Conservation (phyloP, 2,888 invertebrate genomes). For the Harpalus rufipes region DNA sequence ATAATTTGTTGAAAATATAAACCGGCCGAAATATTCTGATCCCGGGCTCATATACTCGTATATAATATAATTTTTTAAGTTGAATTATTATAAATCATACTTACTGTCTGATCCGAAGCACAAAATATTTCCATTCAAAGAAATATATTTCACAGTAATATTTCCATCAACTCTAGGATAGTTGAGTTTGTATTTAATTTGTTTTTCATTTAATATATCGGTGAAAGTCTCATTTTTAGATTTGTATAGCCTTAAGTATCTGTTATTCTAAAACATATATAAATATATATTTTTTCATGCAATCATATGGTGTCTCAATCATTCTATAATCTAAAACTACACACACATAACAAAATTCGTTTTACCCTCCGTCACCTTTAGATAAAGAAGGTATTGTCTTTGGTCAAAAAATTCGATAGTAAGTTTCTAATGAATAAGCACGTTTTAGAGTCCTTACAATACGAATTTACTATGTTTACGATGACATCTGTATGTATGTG, state of each 20-base stretch:
- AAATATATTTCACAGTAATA: neutral
- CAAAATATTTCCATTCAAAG: neutral
- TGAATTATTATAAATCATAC: neutral
- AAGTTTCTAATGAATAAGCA: too few relatives aligned
- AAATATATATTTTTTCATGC: neutral
- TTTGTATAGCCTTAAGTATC: constrained; percentile 8
- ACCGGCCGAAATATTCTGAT: too few relatives aligned
- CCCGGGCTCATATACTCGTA: too few relatives aligned
- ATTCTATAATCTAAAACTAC: neutral
- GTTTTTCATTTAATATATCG: neutral
- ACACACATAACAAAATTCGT: too few relatives aligned
- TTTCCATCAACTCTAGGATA: neutral
- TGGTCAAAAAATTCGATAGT: too few relatives aligned
- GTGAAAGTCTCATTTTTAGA: neutral
- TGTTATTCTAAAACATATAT: constrained; percentile 4
- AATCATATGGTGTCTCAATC: neutral
- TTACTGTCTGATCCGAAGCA: neutral
- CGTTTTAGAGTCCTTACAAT: too few relatives aligned
- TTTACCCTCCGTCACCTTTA: too few relatives aligned
- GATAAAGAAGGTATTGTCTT: too few relatives aligned
- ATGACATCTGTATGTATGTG: too few relatives aligned
- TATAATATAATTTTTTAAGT: too few relatives aligned
- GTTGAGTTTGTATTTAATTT: neutral
- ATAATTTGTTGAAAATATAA: too few relatives aligned
- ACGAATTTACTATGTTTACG: too few relatives aligned